A percentile compares a stretch with the other conserved stretches of the same genome.
These are phyloP conservation scores for Agelas oroides DNA, from an alignment of 37 sponge, comb jelly and placozoan genomes.

Conservation along the genomic window DNA sequence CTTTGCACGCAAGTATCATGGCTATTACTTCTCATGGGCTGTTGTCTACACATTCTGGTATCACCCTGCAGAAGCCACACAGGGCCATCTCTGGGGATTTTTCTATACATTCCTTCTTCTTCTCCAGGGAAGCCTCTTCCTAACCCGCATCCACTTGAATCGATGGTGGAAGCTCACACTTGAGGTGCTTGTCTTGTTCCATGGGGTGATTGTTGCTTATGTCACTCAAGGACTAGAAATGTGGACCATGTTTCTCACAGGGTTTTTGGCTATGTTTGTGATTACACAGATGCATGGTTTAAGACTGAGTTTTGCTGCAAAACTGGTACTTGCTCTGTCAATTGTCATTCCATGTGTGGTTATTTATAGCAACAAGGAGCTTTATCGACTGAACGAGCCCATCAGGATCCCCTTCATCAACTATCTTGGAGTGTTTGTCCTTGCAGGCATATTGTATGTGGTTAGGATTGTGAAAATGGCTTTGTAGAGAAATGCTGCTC, in stretches of 20 bases:
- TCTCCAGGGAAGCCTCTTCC: conserved; percentile 23
- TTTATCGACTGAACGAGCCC: conserved; percentile 1
- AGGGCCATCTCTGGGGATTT: conserved; percentile 31
- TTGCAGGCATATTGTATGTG: conserved; percentile 23
- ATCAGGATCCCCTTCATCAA: conserved; percentile 25
- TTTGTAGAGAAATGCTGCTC: too few species aligned
- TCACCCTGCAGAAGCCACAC: conserved; percentile 28
- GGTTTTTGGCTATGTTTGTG: conserved; percentile 37
- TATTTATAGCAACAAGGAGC: not conserved
- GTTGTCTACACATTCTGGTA: conserved; percentile 49
- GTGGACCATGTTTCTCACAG: conserved; percentile 35
- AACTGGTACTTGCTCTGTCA: not conserved
- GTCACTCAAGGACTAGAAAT: not conserved
- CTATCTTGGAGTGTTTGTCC: conserved; percentile 25
- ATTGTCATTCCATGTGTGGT: not conserved
- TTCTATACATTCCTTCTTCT: conserved; percentile 35
- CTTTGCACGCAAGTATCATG: conserved; percentile 40
- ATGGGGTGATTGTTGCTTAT: conserved; percentile 23
- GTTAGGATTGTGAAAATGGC: not conserved
- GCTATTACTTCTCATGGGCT: conserved; percentile 47
- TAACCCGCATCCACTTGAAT: conserved; percentile 25
- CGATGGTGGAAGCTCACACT: conserved; percentile 21
- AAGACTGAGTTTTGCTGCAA: not conserved
- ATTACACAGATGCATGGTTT: conserved; percentile 49
- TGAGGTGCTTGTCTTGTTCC: conserved; percentile 22